Conservation (phyloP, 2,888 invertebrate species). For the Hipparchia semele region DNA sequence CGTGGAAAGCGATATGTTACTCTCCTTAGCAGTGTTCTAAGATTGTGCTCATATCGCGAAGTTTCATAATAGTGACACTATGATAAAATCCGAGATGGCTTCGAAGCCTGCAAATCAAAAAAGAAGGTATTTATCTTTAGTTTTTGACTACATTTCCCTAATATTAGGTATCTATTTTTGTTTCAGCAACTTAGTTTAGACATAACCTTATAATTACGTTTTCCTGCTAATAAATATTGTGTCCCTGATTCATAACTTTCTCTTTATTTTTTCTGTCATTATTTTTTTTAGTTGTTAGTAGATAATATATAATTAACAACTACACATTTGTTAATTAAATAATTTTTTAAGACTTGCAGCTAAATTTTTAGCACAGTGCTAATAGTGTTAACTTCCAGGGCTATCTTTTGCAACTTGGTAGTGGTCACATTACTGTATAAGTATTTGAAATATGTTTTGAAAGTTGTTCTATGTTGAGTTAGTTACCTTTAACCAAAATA, state of each 20-base stretch:
- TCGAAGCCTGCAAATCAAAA: conserved; percentile 85
- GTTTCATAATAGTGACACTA: conserved; percentile 68
- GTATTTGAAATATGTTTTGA: no score
- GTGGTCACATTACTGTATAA: no score
- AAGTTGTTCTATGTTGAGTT: no score
- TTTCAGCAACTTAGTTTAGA: conserved; percentile 2
- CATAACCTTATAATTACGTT: conserved; percentile 34
- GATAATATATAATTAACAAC: no score
- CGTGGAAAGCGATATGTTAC: conserved; percentile 78
- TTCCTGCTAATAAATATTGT: conserved; percentile 37
- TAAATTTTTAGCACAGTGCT: no score
- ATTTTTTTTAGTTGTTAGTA: no score
- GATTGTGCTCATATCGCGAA: conserved; percentile 80
- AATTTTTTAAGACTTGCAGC: no score
- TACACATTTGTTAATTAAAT: no score
- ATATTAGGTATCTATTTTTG: background rate
- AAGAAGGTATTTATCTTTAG: conserved; percentile 83
- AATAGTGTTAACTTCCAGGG: no score
- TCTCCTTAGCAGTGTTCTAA: conserved; percentile 83
- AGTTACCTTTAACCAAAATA: no score
- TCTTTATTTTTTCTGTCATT: conserved; percentile 31
- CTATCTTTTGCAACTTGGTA: no score
- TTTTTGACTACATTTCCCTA: conserved; percentile 1
- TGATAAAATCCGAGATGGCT: conserved; percentile 74
- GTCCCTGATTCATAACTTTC: conserved; percentile 42